Base-by-base conservation (phyloP, 2,888 invertebrate species). In the Trissoscelio sp. region DNA sequence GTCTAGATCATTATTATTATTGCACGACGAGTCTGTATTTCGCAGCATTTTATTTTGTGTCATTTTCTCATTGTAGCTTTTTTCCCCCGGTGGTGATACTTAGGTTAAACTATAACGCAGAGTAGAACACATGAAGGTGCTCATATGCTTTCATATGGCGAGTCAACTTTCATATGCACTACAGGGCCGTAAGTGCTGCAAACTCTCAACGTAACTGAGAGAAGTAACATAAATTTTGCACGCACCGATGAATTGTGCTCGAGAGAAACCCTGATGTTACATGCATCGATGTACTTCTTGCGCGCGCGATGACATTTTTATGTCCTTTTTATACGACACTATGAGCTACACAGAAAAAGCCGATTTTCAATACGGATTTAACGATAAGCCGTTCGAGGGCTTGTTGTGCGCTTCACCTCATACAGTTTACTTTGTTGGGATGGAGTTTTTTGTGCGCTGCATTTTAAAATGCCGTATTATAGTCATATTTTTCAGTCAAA, bases 161-260 rank as follows among this genome's bases (percentile, higher is more conserved):
- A 72, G 81, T 70, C 64, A 67, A 80, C 80, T 72, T 81, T 72
- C 67, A 72, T 81, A 72, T 77, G 77, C 66, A 60, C 72, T 77
- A 66, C 64, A 46, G 46, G 46, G 37, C 44, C 46, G 69, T 74
- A 74, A 80, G 80, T 74, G 80, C 73, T 66, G 75, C 58, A 62
- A 79, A 81, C 75, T 77, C 64, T 75, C 77, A 70, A 66, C 77
- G 31, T 67, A 46, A 70, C 81, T 60, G 62, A 64, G 72, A 72
- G 14, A 77, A 70, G 66, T 64, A 75, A 69, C 64, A 79, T 79
- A 70, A 81, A 81, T 75, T 81, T 81, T 77, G 37, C 48, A 81
- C 62, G 66, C 77, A 58, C 60, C 75, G 72, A 75, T 81, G 81
- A 81, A 81, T 77, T 62, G 74, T 67, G 66, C 53, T 28, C 55